Evolutionary conservation across 2,113 vertebrate species (phyloP).

Genomic region (Eclectus roratus): DNA sequence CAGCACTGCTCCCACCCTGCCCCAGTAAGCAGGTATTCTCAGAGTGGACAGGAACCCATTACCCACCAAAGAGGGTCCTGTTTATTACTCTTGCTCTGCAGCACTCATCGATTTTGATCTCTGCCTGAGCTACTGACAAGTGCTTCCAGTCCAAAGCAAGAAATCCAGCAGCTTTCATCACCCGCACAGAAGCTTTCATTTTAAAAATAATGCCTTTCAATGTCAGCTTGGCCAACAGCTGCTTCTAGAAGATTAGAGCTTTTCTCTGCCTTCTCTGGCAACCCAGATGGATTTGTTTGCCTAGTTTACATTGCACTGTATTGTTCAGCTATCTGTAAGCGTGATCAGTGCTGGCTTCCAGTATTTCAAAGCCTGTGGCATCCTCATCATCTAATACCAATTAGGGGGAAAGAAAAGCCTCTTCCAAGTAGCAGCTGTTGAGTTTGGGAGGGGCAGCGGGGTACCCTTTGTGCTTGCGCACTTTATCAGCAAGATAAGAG

Average conservation of each 20-base stretch:
- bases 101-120: conserved; percentile 25
- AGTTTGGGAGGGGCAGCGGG: conserved; percentile 45
- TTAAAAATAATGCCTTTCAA: conserved; percentile 68
- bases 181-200: conserved; percentile 57
- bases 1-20: background rate
- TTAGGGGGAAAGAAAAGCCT: conserved; percentile 41
- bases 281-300: conserved; percentile 69
- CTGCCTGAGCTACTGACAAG: conserved; percentile 34
- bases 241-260: conserved; percentile 72
- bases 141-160: conserved; percentile 55
- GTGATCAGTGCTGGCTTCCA: conserved; percentile 66
- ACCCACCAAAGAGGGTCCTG: background rate
- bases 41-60: background rate
- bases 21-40: background rate
- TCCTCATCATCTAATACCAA: conserved; percentile 64
- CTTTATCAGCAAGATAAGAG: conserved; percentile 48
- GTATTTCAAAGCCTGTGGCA: conserved; percentile 64
- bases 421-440: conserved; percentile 68
- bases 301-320: conserved; percentile 67
- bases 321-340: conserved; percentile 70
- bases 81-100: conserved; percentile 10
- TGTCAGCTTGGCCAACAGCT: conserved; percentile 70
- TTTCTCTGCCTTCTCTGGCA: conserved; percentile 71
- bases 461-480: conserved; percentile 40
- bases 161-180: conserved; percentile 65